Evolutionary conservation across 2,888 invertebrate species (phyloP), one percentile per base, ranked within the genome.

Genomic region (Stegana nigrithorax): DNA sequence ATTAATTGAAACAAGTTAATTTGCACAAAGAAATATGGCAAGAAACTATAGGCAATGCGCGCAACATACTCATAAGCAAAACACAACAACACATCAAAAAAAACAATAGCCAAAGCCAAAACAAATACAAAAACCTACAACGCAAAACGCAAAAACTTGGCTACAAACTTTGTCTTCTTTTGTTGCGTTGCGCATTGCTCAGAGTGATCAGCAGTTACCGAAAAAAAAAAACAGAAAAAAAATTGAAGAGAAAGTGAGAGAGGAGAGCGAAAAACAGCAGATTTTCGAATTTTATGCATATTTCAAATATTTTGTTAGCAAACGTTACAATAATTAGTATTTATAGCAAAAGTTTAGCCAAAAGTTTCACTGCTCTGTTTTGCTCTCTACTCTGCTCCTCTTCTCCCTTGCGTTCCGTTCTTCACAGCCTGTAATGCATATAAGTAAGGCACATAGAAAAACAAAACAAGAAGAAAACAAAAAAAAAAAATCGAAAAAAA

Each of bases 1-100:
- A 83, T 83, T 82, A 83, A 82, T 82, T 82, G 82, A 80, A 80
- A 82, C 80, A 83, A 82, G 83, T 83, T 83, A 83, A 82, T 83
- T 83, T 83, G 73, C 73, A 73, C 82, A 73, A 75, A n/a, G 39
- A 39, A 73, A 75, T 75, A 74, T 75, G 70, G n/a, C n/a, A n/a
- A n/a, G n/a, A n/a, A n/a, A n/a, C n/a, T n/a, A n/a, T n/a, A n/a
- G n/a, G n/a, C n/a, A n/a, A n/a, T n/a, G n/a, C n/a, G n/a, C n/a
- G n/a, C n/a, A n/a, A n/a, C n/a, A n/a, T n/a, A n/a, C n/a, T n/a
- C n/a, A n/a, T n/a, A 69, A 70, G 67, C 67, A 59, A 65, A 62
- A 12, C 26, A 73, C 66, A 72, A 63, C 29, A 62, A 67, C 57
- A 44, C 51, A 55, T 57, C 59, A 63, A 63, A 68, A 64, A 68